These are phyloP conservation scores for Homarus americanus DNA, from an alignment of 1,140 invertebrate genomes.

Conservation along the genomic window DNA sequence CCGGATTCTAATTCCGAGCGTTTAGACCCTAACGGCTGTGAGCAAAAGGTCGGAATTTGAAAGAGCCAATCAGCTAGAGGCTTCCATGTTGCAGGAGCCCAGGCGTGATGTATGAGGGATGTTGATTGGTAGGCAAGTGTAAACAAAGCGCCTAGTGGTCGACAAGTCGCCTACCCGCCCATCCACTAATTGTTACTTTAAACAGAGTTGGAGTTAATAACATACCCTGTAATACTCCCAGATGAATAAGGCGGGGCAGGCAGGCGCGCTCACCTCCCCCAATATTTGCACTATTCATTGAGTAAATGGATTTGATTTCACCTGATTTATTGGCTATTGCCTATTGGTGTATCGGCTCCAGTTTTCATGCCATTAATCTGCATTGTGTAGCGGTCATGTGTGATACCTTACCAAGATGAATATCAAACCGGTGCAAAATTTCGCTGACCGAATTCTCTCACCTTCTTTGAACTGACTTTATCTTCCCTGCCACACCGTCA, in stretches of 20 bases:
- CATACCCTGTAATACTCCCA: slow-evolving; percentile 71
- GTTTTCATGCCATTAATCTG: slow-evolving; percentile 33
- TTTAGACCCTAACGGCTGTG: neutral
- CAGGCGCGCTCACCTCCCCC: slow-evolving; percentile 43
- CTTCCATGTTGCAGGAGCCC: slow-evolving; percentile 57
- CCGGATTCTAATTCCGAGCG: neutral
- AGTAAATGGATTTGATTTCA: slow-evolving; percentile 52
- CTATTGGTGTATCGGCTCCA: slow-evolving; percentile 5
- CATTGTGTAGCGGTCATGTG: slow-evolving; percentile 44
- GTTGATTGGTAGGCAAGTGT: slow-evolving; percentile 75
- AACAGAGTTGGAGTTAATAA: slow-evolving; percentile 73
- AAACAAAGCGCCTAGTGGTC: slow-evolving; percentile 75
- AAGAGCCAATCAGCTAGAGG: slow-evolving; percentile 42
- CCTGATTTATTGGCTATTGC: slow-evolving; percentile 33
- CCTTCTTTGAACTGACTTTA: no score
- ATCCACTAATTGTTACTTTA: slow-evolving; percentile 74
- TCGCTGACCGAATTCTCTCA: no score
- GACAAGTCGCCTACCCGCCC: slow-evolving; percentile 73
- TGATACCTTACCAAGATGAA: neutral
- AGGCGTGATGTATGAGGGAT: slow-evolving; percentile 74
- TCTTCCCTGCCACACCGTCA: no score
- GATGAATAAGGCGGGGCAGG: slow-evolving; percentile 69
- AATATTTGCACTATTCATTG: slow-evolving; percentile 68
- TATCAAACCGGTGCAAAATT: neutral
- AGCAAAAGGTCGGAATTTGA: slow-evolving; percentile 34